Evolutionary conservation across 1,140 invertebrate species (phyloP), one percentile per base, ranked within the genome.

Genomic region (Philopotamus ludificatus): DNA sequence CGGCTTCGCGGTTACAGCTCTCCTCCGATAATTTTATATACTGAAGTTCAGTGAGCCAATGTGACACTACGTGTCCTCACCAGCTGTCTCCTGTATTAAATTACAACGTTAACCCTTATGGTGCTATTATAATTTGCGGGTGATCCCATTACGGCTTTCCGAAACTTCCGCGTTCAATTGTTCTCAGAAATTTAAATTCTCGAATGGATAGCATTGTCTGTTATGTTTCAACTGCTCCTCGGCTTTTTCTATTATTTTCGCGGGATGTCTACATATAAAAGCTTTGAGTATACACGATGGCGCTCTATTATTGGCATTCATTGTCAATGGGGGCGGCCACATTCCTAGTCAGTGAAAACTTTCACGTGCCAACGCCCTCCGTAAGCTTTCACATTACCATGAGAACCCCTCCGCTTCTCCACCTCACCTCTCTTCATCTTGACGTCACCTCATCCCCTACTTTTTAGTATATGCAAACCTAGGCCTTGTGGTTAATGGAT

Each of bases 291-390:
- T 34, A 34, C 28, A 34, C 12, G 4, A 34, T 34, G 28, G 4
- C 28, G 28, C 28, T 34, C 28, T 34, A 47, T 47, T 47, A 47
- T 47, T 47, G 44, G 44, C 44, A 47, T 47, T 47, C 44, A 20
- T 12, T 47, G 44, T 47, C 44, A 47, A 47, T 47, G 18, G 10
- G 18, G 44, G 44, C 44, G 44, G 18, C 44, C 44, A 15, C 4
- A 47, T 47, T 34, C 28, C 28, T 34, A 34, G 28, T 47, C 18
- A 47, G 44, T 47, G 44, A 47, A 47, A 47, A 47, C 44, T 47
- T 47, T 47, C 44, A 47, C 44, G 44, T 47, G 44, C 44, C 44
- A 47, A 47, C 44, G 18, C 44, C 44, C 44, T 20, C 18, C 18
- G 44, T 15, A 20, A 47, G 10, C 44, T 20, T 12, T 20, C 44